Base-by-base conservation (phyloP, 2,888 invertebrate species). In the Ennomos quercinarius region DNA sequence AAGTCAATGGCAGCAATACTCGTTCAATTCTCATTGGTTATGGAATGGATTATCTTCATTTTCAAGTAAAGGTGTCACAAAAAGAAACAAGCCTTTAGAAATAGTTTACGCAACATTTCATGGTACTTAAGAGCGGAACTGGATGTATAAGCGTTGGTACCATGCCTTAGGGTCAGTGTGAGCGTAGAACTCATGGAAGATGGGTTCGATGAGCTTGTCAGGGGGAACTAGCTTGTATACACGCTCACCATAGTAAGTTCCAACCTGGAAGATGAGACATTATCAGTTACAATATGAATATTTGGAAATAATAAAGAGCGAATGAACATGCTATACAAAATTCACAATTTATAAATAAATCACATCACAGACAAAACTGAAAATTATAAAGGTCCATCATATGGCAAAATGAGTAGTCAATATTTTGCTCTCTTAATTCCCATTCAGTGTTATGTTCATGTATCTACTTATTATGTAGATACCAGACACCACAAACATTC, bases 241-340 rank as follows among this genome's bases (percentile, higher is more conserved):
- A 27, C 95, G 96, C 80, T 97, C 96, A 6, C 98, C 98, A 70
- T 95, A 97, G 86, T 95, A 96, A 1, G 97, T 98, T 46, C 99
- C 99, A 8, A 96, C 95, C 93, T 92, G 80, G 39, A 78, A 83
- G 8, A 36, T 17, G 12, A 38, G 10, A 27, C 2, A 17, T 17
- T 17, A 2, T 17, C 17, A 2, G 4, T 17, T 17, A 17, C 4
- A 17, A 2, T 2, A 17, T 4, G 17, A 17, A 17, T 2, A 6
- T 3, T 27, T 4, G 27, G 5, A 27, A 27, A 27, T 17, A 2
- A 6, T 27, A 6, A 1, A 27, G 6, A 6, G 27, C 3, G 27
- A 27, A 27, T 27, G 5, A 27, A 27, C 27, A 27, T 27, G 27
- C 27, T 4, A 27, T 27, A 27, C 27, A 27, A 17, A 17, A 27